Evolutionary conservation across 2,113 vertebrate genomes (phyloP).

Genomic region (Cebus imitator): DNA sequence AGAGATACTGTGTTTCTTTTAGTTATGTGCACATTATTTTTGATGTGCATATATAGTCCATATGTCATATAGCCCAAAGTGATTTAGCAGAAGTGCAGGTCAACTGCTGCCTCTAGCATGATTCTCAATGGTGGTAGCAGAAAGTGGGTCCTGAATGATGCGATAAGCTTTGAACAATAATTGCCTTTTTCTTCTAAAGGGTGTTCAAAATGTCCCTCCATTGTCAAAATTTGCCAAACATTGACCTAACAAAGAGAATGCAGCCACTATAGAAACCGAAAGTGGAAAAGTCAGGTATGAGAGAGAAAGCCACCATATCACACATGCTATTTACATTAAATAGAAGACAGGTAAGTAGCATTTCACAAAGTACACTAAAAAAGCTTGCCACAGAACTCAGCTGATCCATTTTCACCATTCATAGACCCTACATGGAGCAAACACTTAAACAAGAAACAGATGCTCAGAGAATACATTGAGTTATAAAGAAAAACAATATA

Average conservation of each 20-base stretch:
- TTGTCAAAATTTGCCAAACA: neutral
- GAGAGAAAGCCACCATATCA: neutral
- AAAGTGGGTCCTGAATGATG: neutral
- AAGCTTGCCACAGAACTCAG: neutral
- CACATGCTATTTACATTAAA: neutral
- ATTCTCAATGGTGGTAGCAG: neutral
- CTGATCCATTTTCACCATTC: neutral
- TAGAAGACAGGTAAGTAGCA: neutral
- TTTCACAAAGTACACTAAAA: neutral
- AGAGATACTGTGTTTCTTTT: neutral
- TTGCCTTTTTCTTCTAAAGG: neutral
- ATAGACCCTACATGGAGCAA: neutral
- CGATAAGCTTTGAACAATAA: neutral
- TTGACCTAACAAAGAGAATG: neutral
- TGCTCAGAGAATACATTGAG: neutral
- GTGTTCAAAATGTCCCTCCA: neutral
- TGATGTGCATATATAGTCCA: neutral
- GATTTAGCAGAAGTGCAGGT: conserved; percentile 18
- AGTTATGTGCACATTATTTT: neutral
- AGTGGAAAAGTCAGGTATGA: neutral
- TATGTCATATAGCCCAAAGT: neutral
- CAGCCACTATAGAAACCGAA: neutral
- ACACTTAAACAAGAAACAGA: neutral
- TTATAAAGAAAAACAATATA: neutral
- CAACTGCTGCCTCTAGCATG: neutral